phyloP scores from a whole-genome alignment of 2,888 invertebrate genomes.

The Phaedon cochleariae region DNA sequence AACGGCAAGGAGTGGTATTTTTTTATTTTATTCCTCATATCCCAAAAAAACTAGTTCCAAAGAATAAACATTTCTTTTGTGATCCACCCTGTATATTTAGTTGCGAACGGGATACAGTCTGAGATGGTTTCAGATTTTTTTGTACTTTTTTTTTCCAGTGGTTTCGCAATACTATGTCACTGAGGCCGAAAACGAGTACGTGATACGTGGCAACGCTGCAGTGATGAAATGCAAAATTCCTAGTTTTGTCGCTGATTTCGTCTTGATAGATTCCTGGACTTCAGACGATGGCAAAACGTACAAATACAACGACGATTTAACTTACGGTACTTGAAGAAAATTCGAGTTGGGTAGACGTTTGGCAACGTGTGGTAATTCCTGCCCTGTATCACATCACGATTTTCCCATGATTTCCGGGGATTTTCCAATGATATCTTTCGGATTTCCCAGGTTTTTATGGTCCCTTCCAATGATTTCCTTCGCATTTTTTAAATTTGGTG shows the following conservation, averaged over 20 bases:
- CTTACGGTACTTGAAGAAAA: slow-evolving; percentile 43
- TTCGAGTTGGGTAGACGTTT: neutral
- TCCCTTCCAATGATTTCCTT: too few species aligned
- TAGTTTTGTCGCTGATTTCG: slow-evolving; percentile 92
- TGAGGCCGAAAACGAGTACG: slow-evolving; percentile 93
- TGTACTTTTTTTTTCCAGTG: slow-evolving; percentile 74
- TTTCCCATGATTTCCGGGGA: neutral
- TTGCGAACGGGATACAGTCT: too few species aligned
- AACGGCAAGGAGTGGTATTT: slow-evolving; percentile 10
- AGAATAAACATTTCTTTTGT: too few species aligned
- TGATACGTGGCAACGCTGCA: slow-evolving; percentile 90
- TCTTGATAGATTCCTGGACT: slow-evolving; percentile 85
- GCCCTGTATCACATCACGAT: neutral
- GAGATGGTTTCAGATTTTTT: too few species aligned
- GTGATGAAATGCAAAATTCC: slow-evolving; percentile 95
- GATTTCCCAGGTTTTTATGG: neutral
- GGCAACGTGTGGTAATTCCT: neutral
- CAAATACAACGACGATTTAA: slow-evolving; percentile 67
- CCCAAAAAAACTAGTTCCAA: too few species aligned
- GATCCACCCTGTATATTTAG: too few species aligned
- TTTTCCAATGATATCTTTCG: neutral
- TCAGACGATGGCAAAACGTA: slow-evolving; percentile 77
- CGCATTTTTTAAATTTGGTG: too few species aligned
- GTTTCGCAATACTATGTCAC: slow-evolving; percentile 90
- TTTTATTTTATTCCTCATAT: neutral